Evolutionary conservation across 2,888 invertebrate species (phyloP).

Genomic region (Ectemnius cavifrons): DNA sequence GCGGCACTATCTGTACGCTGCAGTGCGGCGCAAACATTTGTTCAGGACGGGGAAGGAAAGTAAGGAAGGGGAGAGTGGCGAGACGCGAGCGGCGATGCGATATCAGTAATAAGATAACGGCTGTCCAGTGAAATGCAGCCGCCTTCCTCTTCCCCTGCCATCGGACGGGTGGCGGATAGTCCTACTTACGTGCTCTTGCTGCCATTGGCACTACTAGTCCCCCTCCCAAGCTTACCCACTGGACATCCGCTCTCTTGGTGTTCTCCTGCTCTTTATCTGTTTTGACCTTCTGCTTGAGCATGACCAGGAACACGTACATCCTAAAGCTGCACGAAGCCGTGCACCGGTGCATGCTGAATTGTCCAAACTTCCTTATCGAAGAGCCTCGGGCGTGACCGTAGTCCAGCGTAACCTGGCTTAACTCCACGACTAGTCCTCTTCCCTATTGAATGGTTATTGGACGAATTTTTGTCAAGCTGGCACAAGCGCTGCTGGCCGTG

Average conservation of each 20-base stretch:
- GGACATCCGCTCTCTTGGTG: not conserved
- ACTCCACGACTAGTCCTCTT: constrained; percentile 12
- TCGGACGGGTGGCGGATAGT: constrained; percentile 17
- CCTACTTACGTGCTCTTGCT: not conserved
- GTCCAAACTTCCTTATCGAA: constrained; percentile 67
- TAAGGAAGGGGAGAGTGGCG: constrained; percentile 53
- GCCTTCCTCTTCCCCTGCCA: constrained; percentile 18
- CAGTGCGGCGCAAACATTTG: constrained; percentile 72
- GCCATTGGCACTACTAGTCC: not conserved
- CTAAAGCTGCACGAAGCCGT: constrained; percentile 9
- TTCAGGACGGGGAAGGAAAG: constrained; percentile 62
- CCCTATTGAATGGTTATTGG: constrained; percentile 19
- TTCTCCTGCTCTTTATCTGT: not conserved
- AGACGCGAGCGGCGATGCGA: constrained; percentile 59
- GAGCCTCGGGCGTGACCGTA: constrained; percentile 36
- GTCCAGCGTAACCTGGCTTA: constrained; percentile 20
- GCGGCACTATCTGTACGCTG: constrained; percentile 64
- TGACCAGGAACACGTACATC: constrained; percentile 3
- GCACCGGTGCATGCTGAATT: constrained; percentile 46
- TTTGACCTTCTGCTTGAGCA: too few relatives aligned
- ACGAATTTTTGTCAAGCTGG: constrained; percentile 41
- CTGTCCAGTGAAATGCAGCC: constrained; percentile 53
- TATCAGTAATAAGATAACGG: constrained; percentile 74
- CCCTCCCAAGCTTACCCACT: not conserved
- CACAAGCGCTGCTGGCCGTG: not conserved